These are phyloP conservation scores for Mus minutoides DNA, from an alignment of 2,797 vertebrate genomes.

Conservation along the genomic window DNA sequence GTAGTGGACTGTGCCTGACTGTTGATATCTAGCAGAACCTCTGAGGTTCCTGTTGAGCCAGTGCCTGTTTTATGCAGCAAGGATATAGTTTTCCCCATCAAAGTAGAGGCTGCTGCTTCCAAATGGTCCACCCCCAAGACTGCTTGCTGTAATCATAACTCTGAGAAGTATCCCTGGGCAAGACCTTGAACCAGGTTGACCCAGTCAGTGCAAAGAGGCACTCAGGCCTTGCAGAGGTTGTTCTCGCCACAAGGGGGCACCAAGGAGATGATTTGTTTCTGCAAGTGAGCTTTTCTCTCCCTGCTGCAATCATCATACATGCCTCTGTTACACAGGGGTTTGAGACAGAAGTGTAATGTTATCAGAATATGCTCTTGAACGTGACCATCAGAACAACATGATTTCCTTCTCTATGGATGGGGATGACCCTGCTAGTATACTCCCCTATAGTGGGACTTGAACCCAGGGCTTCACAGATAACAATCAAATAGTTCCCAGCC, in stretches of 20 bases:
- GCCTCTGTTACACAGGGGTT: not conserved
- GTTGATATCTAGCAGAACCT: conserved; percentile 15
- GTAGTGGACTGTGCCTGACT: not conserved
- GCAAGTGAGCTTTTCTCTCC: not conserved
- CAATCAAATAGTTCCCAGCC: not conserved
- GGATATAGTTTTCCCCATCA: not conserved
- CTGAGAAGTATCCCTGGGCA: not conserved
- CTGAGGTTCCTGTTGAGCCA: not conserved
- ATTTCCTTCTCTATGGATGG: not conserved
- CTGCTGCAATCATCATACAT: not conserved
- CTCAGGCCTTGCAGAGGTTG: not conserved
- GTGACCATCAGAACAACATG: not conserved
- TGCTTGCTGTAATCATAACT: not conserved
- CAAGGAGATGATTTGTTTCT: not conserved
- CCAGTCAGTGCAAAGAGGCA: not conserved
- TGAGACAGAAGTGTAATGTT: not conserved
- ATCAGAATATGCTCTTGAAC: not conserved
- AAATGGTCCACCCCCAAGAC: not conserved
- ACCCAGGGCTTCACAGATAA: not conserved
- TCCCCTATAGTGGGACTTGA: not conserved
- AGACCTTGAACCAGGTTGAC: not conserved
- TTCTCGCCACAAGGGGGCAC: not conserved
- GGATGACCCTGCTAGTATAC: not conserved
- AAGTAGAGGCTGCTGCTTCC: not conserved
- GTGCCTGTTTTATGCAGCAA: not conserved